Conservation (phyloP, 1,140 invertebrate genomes). For the Hetaerina americana region DNA sequence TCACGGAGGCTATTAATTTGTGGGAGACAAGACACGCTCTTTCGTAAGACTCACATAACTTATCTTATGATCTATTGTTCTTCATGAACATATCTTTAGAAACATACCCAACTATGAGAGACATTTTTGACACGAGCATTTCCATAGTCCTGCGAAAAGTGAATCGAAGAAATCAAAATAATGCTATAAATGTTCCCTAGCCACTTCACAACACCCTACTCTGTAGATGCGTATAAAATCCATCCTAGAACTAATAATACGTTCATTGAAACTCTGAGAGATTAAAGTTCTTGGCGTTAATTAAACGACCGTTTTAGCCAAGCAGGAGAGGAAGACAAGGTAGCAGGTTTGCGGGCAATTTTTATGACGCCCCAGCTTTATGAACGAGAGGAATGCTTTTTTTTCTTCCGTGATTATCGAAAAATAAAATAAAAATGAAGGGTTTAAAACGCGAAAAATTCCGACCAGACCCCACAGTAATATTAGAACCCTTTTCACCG, state of each 20-base stretch:
- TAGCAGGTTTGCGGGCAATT: neutral
- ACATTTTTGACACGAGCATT: no score
- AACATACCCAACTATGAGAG: no score
- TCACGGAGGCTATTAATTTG: no score
- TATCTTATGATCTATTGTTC: no score
- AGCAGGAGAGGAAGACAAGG: neutral
- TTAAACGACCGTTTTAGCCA: neutral
- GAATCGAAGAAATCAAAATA: no score
- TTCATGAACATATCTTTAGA: no score
- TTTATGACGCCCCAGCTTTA: neutral
- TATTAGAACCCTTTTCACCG: neutral
- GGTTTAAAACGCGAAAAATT: no score
- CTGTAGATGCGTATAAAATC: neutral
- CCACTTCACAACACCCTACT: neutral
- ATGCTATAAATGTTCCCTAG: neutral
- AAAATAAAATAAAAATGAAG: no score
- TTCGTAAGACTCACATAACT: no score
- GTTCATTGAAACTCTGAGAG: neutral
- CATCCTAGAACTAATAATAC: neutral
- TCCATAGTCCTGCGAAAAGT: no score
- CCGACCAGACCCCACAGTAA: neutral
- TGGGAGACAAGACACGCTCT: no score
- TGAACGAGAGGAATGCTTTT: neutral
- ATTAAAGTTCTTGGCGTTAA: neutral
- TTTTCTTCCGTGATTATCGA: no score